These are phyloP conservation scores for Erpornis zantholeuca DNA, from an alignment of 2,113 vertebrate genomes.

Conservation along the genomic window DNA sequence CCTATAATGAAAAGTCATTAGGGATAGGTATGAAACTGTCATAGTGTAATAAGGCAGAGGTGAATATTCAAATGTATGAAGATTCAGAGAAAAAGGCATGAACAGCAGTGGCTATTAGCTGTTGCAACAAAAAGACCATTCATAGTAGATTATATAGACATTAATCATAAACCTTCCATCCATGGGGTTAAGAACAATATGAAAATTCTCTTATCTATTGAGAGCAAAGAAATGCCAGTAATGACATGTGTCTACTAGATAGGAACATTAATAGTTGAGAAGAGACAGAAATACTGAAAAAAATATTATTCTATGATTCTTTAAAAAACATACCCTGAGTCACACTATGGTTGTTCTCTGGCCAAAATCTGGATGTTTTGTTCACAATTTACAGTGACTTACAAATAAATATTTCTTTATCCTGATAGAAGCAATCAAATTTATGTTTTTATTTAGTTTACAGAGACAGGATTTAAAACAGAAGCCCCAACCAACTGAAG, in stretches of 20 bases:
- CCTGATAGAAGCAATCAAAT: neutral
- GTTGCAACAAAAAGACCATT: neutral
- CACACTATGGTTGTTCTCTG: neutral
- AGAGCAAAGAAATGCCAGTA: neutral
- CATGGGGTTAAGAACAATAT: neutral
- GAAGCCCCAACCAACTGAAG: neutral
- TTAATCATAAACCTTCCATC: neutral
- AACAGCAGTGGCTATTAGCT: neutral
- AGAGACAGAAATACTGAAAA: neutral
- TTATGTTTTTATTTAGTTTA: neutral
- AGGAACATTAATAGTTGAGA: neutral
- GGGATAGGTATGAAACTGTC: neutral
- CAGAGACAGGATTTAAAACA: neutral
- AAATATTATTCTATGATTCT: neutral
- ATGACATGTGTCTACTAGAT: neutral
- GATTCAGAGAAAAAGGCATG: neutral
- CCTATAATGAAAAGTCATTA: neutral
- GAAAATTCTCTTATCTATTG: neutral
- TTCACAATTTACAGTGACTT: neutral
- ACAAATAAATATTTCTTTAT: neutral
- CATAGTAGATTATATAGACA: neutral
- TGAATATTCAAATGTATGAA: neutral
- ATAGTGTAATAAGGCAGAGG: neutral
- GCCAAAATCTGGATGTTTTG: neutral
- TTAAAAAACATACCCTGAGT: neutral